Base-by-base conservation (phyloP, 1,140 invertebrate genomes). In the Planococcus citri region DNA sequence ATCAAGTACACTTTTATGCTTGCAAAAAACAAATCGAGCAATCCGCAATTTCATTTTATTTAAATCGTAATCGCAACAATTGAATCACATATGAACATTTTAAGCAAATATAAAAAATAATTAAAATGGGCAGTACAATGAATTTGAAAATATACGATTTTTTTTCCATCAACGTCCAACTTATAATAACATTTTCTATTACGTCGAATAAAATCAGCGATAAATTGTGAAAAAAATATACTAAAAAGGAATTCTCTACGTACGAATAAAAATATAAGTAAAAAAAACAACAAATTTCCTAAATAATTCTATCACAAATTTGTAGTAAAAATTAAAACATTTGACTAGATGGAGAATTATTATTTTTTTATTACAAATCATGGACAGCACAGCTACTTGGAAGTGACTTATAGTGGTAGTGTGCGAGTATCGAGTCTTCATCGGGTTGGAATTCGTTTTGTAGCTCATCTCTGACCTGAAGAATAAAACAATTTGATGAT, bases 351-450 rank as follows among this genome's bases (percentile, higher is more conserved):
- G 20, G 20, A 10, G 22, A 64, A 6, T 24, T 64, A 24, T 64
- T 64, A n/a, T n/a, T n/a, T n/a, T n/a, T n/a, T n/a, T n/a, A n/a
- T 64, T 64, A 64, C 24, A 64, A 64, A 64, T 64, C 60, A 64
- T 64, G 60, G 4, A 64, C 60, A 27, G 60, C 60, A 27, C 60
- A 64, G 20, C 20, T 27, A 27, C 20, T 64, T 17, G 60, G 60
- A 24, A 64, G 60, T 27, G 21, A 25, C 20, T 64, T 64, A 17
- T 64, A 64, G 24, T 64, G 60, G 25, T 64, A 64, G 22, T 64
- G 60, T 24, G 60, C 60, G 22, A 64, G 60, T 64, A 64, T 64
- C 20, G 60, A 25, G 60, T 64, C 60, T 64, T 64, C 60, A 27
- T 64, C 60, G 1, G 60, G 60, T 64, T 3, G 12, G 8, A 64